A percentile compares a stretch with the other conserved stretches of the same genome.
Evolutionary conservation across 2,797 vertebrate genomes (phyloP).

Genomic region (Nothura maculosa): DNA sequence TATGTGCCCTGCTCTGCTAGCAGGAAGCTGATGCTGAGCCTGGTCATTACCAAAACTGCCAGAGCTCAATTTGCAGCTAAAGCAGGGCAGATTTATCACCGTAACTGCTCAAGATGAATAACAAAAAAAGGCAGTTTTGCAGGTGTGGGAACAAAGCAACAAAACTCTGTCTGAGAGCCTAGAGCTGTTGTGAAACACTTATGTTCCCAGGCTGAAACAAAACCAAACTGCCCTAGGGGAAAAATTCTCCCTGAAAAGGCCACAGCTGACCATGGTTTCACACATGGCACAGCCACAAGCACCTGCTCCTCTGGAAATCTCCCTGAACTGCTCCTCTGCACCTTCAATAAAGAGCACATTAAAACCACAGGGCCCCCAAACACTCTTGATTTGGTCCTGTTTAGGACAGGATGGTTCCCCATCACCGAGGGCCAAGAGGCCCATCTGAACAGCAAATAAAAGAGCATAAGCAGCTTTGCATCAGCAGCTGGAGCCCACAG

Average conservation of each 20-base stretch:
- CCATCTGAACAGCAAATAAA: neutral
- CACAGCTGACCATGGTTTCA: neutral
- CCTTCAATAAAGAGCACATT: neutral
- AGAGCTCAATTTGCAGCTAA: neutral
- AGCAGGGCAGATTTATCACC: neutral
- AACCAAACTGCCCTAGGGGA: neutral
- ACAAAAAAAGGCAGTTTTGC: neutral
- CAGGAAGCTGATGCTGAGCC: neutral
- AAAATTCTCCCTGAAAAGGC: neutral
- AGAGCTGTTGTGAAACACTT: neutral
- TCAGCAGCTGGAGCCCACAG: neutral
- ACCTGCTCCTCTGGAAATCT: neutral
- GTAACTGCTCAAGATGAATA: neutral
- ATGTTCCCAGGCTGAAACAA: neutral
- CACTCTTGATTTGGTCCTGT: neutral
- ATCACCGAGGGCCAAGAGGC: neutral
- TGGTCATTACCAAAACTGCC: neutral
- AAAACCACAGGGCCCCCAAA: neutral
- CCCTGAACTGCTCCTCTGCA: neutral
- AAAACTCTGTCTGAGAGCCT: slow-evolving; percentile 5
- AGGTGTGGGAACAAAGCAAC: slow-evolving; percentile 33
- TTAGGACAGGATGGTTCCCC: neutral
- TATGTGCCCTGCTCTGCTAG: neutral
- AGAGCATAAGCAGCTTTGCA: neutral
- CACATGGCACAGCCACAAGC: neutral